Base-by-base conservation (phyloP, 2,797 vertebrate species). In the Ptychadena robeensis region DNA sequence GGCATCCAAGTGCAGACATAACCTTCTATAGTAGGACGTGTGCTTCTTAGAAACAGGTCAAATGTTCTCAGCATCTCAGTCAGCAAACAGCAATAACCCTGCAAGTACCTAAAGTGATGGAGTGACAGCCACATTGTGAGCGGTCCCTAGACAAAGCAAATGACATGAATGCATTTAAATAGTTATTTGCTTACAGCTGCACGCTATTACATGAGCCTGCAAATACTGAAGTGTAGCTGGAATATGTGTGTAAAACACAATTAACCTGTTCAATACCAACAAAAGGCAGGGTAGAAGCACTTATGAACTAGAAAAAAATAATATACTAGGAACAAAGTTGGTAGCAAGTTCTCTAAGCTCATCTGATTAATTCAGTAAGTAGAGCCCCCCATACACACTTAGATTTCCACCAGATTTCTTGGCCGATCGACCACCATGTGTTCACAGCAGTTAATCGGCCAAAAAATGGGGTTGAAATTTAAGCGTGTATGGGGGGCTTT, bases 121-220 rank as follows among this genome's bases (percentile, higher is more conserved):
- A 73, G 28, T 35, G 70, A 70, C 64, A 68, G 61, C 14, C 73
- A 25, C 57, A 44, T 70, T 82, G 64, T 63, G n/a, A 44, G n/a
- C 48, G 27, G n/a, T 48, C 10, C 35, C 37, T 66, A n/a, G 9
- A 81, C 61, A 38, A 68, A 31, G 27, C 34, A 1, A 15, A 59
- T 57, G 25, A n/a, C 15, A 8, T 14, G 40, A 78, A 11, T 2
- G n/a, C 32, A 75, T 57, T 82, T 48, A 76, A 57, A 69, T 53
- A 44, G 30, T 57, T 40, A 76, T 64, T 61, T 77, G 74, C 66
- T 63, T 76, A 68, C 65, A 76, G 81, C 81, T 77, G 81, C 67
- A 18, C 59, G 80, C 9, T 48, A 68, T 38, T 69, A n/a, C 4
- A 11, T 37, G 30, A 22, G 48, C 9, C 40, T 34, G 44, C 28